A percentile compares a stretch with the other conserved stretches of the same genome.
Conservation (phyloP, 1,140 invertebrate genomes). For the Bathynomus jamesi region DNA sequence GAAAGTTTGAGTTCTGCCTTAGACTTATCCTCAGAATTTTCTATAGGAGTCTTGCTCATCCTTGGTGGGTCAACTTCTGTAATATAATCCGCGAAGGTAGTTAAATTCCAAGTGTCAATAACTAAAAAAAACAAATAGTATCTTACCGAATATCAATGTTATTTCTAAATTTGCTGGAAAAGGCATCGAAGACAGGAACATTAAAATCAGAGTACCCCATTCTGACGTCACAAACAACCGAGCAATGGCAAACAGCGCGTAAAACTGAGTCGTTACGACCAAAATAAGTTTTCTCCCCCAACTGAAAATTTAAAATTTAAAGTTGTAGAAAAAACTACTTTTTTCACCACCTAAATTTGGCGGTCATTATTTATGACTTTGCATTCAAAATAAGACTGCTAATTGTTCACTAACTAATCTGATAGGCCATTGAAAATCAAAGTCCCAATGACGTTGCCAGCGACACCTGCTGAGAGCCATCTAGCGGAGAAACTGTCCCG, state of each 20-base stretch:
- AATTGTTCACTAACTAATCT: slow-evolving; percentile 7
- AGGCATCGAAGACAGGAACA: slow-evolving; percentile 3
- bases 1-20: too few species aligned
- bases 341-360: not conserved
- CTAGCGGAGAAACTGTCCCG: not conserved
- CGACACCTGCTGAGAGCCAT: slow-evolving; percentile 7
- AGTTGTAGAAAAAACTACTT: not conserved
- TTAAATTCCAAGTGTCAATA: too few species aligned
- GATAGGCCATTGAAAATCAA: slow-evolving; percentile 5
- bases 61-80: too few species aligned
- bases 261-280: not conserved
- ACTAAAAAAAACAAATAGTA: too few species aligned
- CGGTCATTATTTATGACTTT: not conserved
- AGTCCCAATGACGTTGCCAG: slow-evolving; percentile 16
- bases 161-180: slow-evolving; percentile 12
- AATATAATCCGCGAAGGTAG: too few species aligned
- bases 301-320: not conserved
- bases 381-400: not conserved
- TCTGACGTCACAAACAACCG: not conserved
- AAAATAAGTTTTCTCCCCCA: slow-evolving; percentile 1
- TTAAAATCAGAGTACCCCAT: not conserved
- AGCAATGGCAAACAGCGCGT: not conserved
- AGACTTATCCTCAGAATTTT: too few species aligned
- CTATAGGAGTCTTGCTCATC: too few species aligned
- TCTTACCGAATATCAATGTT: too few species aligned